Percentiles rank a stretch among this genome's conserved stretches.
phyloP scores from a whole-genome alignment of 2,888 invertebrate genomes.

The Actias luna region DNA sequence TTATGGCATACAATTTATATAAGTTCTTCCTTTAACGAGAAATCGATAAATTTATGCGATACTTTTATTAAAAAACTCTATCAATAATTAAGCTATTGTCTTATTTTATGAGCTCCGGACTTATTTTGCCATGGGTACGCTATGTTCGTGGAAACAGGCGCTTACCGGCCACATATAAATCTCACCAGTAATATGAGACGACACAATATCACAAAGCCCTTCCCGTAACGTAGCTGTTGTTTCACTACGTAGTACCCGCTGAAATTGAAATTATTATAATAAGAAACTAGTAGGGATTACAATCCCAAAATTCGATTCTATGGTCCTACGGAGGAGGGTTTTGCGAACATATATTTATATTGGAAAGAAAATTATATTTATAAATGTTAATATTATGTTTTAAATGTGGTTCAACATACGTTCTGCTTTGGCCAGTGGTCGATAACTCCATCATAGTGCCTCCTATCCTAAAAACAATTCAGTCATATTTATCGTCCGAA shows the following conservation, averaged over 20 bases:
- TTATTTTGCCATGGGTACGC: conserved; percentile 17
- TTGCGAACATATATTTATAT: not conserved
- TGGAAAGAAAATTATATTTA: not conserved
- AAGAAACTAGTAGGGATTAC: conserved; percentile 28
- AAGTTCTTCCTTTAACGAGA: no score
- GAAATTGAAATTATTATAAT: conserved; percentile 54
- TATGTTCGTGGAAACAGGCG: conserved; percentile 30
- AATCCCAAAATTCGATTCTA: conserved; percentile 23
- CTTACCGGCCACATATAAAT: conserved; percentile 62
- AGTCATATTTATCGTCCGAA: no score
- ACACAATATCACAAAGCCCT: conserved; percentile 71
- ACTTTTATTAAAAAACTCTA: no score
- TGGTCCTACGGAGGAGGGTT: not conserved
- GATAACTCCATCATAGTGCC: no score
- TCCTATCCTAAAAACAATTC: no score
- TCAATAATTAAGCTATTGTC: not conserved
- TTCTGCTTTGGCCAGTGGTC: no score
- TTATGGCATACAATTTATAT: no score
- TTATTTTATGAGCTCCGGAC: conserved; percentile 8
- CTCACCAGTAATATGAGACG: conserved; percentile 69
- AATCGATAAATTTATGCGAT: no score
- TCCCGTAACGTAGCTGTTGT: conserved; percentile 49
- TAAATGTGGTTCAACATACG: no score
- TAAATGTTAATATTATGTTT: not conserved
- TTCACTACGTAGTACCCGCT: conserved; percentile 39